phyloP scores from a whole-genome alignment of 2,113 vertebrate genomes.

The Australoheros scitulus region DNA sequence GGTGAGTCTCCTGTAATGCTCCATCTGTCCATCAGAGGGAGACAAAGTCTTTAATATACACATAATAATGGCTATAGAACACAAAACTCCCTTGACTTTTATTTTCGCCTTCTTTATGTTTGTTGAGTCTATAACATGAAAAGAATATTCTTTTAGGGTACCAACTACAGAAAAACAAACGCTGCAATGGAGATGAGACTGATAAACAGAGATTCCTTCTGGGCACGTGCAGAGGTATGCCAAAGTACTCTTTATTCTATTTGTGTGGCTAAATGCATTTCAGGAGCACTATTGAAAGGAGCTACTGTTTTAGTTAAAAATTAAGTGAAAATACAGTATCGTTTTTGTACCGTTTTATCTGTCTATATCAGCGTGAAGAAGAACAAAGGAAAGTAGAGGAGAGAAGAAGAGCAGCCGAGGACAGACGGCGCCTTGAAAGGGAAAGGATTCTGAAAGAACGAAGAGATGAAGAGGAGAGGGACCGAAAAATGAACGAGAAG shows the following conservation, averaged over 20 bases:
- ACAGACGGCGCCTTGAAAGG: constrained; percentile 80
- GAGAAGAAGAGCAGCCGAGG: constrained; percentile 76
- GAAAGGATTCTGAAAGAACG: constrained; percentile 81
- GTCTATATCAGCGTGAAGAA: constrained; percentile 80
- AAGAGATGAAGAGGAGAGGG: constrained; percentile 83
- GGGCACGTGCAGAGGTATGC: constrained; percentile 86
- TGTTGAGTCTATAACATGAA: neutral
- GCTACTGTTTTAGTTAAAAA: neutral
- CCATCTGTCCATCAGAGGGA: constrained; percentile 57
- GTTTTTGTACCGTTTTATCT: neutral
- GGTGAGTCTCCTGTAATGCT: constrained; percentile 68
- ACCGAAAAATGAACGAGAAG: constrained; percentile 83
- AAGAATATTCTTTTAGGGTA: constrained; percentile 76
- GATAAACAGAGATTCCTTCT: constrained; percentile 87
- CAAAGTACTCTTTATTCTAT: neutral
- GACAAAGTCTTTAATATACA: constrained; percentile 45
- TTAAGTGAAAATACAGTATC: neutral
- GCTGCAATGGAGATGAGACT: constrained; percentile 86
- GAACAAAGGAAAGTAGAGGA: constrained; percentile 84
- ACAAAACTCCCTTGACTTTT: neutral
- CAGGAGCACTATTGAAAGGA: neutral
- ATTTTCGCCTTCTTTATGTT: neutral
- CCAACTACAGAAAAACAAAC: constrained; percentile 89
- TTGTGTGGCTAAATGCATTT: neutral
- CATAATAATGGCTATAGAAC: neutral